Percentiles rank a stretch among this genome's conserved stretches.
phyloP scores from a whole-genome alignment of 2,797 vertebrate species.

The Vireo griseus region DNA sequence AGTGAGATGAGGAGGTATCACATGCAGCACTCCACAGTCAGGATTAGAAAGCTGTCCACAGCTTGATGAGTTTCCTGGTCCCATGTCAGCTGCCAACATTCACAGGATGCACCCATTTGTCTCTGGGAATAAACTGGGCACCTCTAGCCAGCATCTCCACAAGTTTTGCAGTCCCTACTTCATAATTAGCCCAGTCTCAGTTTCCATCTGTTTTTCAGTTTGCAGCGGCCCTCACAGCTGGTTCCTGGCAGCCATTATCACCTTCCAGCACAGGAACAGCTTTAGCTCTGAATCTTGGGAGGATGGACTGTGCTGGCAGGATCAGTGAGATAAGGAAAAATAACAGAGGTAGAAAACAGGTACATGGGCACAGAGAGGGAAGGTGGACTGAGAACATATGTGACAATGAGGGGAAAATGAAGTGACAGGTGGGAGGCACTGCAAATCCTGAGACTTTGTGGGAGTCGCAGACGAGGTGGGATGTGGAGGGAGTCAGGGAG shows the following conservation, averaged over 20 bases:
- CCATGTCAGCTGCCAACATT: background rate
- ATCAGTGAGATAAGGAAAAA: background rate
- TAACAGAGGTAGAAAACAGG: background rate
- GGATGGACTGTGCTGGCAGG: background rate
- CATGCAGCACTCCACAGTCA: background rate
- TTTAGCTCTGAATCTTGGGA: background rate
- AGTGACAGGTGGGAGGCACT: background rate
- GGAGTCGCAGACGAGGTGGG: accelerated
- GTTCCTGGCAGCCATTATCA: background rate
- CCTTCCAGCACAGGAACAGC: background rate
- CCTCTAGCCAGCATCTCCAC: background rate
- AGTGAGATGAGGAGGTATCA: background rate
- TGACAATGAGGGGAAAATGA: background rate
- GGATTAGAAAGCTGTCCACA: background rate
- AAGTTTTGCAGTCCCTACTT: background rate
- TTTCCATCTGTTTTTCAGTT: background rate
- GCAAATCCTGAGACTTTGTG: background rate
- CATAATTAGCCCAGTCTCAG: background rate
- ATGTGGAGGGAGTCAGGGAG: background rate
- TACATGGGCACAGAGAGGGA: background rate
- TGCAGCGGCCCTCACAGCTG: background rate
- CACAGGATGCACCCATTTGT: background rate
- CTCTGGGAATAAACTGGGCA: background rate
- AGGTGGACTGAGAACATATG: background rate
- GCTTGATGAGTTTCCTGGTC: background rate